phyloP scores from a whole-genome alignment of 2,113 vertebrate species.

The Ptilorrhoa leucosticta region DNA sequence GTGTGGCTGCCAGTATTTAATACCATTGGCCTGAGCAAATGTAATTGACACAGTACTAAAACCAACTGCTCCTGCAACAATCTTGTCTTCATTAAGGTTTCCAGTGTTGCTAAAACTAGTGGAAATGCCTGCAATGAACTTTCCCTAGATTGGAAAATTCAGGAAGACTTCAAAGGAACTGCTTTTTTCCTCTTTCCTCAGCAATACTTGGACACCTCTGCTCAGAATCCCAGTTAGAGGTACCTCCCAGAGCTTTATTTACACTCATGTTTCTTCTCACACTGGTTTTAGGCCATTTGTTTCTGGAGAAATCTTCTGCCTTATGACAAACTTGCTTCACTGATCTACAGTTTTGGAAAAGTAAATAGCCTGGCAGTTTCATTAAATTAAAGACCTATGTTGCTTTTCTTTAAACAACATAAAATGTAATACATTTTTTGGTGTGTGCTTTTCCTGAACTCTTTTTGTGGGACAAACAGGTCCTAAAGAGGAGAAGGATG shows the following conservation, averaged over 20 bases:
- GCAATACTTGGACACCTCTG: neutral
- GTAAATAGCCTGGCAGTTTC: neutral
- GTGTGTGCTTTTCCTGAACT: neutral
- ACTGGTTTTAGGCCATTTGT: neutral
- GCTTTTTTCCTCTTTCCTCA: neutral
- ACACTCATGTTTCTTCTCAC: neutral
- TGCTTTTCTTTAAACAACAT: neutral
- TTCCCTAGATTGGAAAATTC: neutral
- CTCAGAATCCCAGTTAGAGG: neutral
- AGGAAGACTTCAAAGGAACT: neutral
- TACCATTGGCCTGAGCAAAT: neutral
- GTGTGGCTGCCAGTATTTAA: neutral
- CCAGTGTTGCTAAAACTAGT: neutral
- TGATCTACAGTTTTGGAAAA: neutral
- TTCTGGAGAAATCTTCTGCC: neutral
- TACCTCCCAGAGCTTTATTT: neutral
- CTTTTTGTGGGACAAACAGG: neutral
- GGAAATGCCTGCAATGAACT: neutral
- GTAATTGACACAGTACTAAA: neutral
- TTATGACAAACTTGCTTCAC: neutral
- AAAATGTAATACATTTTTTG: neutral
- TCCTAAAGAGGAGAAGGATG: neutral
- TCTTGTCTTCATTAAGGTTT: neutral
- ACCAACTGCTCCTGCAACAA: neutral
- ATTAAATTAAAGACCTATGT: neutral